Base-by-base conservation (phyloP, 1,140 invertebrate species). In the Melitaea cinxia region DNA sequence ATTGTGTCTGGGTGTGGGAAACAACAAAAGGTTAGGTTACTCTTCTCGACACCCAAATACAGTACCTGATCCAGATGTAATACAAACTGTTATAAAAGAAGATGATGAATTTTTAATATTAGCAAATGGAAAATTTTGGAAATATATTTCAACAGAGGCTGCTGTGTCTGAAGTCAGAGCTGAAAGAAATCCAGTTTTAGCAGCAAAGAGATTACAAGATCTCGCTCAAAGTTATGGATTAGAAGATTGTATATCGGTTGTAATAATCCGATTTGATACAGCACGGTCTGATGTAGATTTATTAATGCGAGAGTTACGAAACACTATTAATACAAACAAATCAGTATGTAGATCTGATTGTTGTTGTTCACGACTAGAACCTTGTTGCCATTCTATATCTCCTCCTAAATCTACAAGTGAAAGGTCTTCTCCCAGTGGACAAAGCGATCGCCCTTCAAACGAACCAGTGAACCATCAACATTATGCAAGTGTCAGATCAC, bases 31-130 rank as follows among this genome's bases (percentile, higher is more conserved):
- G 54, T 83, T 95, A 17, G 93, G 94, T 2, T 93, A 93, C 68
- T 94, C 94, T 24, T 91, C 93, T 0, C 92, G 93, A 73, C 94
- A 94, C 75, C 94, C 94, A 2, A 84, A 93, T 21, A 92, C 93
- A 9, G 91, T 96, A 35, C 94, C 94, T 1, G 95, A 97, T 88
- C 96, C 96, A 0, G 93, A 94, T 58, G 91, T 95, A 0, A 92
- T 95, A 10, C 95, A 96, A 87, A 93, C 96, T 2, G 91, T 92
- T 1, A 88, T 97, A 1, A 94, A 95, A 70, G 95, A 96, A 72
- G 93, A 95, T 53, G 95, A 96, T 75, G 95, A 97, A 80, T 96
- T 95, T 78, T 91, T 97, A 60, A 94, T 97, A 63, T 92, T 97
- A 60, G 95, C 93, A 0, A 97, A 96, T 84, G 94, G 95, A 66